phyloP scores from a whole-genome alignment of 2,888 invertebrate species.

The Diarsia rubi region DNA sequence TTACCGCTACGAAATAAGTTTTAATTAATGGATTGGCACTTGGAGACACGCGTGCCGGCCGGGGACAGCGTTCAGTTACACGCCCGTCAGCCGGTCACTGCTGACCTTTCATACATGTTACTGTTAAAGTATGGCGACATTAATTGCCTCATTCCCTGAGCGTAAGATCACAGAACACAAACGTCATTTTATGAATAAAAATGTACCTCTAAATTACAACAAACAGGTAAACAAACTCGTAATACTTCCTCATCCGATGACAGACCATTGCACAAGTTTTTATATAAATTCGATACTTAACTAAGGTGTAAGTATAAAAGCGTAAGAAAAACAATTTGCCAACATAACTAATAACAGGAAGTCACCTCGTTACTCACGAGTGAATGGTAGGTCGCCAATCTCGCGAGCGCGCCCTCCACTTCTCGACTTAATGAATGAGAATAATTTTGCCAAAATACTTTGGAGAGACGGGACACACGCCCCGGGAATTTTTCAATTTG shows the following conservation, averaged over 20 bases:
- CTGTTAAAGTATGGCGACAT: slow-evolving; percentile 62
- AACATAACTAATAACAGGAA: slow-evolving; percentile 89
- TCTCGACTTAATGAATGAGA: slow-evolving; percentile 90
- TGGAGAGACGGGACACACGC: slow-evolving; percentile 90
- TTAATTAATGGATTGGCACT: slow-evolving; percentile 91
- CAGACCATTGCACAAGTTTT: slow-evolving; percentile 72
- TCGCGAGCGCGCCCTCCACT: slow-evolving; percentile 87
- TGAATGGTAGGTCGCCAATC: slow-evolving; percentile 89
- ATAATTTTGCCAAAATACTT: slow-evolving; percentile 91
- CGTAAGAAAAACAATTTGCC: slow-evolving; percentile 88
- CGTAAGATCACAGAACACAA: slow-evolving; percentile 37
- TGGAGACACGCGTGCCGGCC: slow-evolving; percentile 84
- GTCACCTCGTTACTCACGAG: slow-evolving; percentile 90
- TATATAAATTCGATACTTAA: slow-evolving; percentile 74
- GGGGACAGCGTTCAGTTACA: slow-evolving; percentile 81
- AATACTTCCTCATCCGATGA: slow-evolving; percentile 58
- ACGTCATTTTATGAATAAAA: slow-evolving; percentile 61
- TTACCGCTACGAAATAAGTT: slow-evolving; percentile 88
- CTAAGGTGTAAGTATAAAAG: slow-evolving; percentile 75
- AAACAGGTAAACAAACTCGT: slow-evolving; percentile 56
- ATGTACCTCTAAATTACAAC: slow-evolving; percentile 53
- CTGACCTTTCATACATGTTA: slow-evolving; percentile 68
- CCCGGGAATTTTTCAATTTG: slow-evolving; percentile 91
- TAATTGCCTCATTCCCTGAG: slow-evolving; percentile 53
- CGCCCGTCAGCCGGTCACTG: slow-evolving; percentile 76